These are phyloP conservation scores for Botrylloides violaceus DNA, from an alignment of 23 tunicate genomes.

Conservation along the genomic window DNA sequence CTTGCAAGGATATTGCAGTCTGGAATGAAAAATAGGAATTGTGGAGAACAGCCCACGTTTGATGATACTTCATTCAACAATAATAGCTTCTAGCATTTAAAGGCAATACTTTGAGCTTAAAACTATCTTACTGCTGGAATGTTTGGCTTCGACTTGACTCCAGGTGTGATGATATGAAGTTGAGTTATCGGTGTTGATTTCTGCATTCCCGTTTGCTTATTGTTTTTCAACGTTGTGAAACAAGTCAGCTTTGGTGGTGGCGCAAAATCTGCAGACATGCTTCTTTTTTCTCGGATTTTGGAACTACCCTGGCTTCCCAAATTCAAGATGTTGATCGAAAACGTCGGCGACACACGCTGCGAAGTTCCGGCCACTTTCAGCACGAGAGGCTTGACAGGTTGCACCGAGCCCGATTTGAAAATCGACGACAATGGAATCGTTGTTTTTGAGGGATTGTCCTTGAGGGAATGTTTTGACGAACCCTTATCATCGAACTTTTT, in stretches of 20 bases:
- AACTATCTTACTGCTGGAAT: background rate
- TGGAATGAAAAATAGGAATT: too few species aligned
- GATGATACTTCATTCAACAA: too few species aligned
- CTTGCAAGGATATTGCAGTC: constrained; percentile 5
- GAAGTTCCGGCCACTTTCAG: background rate
- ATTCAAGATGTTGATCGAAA: background rate
- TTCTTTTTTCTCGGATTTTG: constrained; percentile 9
- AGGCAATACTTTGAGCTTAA: too few species aligned
- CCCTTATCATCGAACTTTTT: background rate
- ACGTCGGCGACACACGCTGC: background rate
- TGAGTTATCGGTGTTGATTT: background rate
- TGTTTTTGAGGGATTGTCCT: background rate
- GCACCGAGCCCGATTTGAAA: background rate
- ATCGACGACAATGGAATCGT: background rate
- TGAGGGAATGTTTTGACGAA: background rate
- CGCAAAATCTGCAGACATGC: constrained; percentile 13
- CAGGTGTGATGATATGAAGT: background rate
- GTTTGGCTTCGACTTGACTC: background rate
- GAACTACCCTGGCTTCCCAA: background rate
- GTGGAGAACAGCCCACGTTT: too few species aligned
- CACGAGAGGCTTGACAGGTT: background rate
- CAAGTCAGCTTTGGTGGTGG: too few species aligned
- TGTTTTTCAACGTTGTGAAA: background rate
- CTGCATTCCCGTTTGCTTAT: background rate
- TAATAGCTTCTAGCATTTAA: too few species aligned